Evolutionary conservation across 2,888 invertebrate species (phyloP).

Genomic region (Diadegma fenestrale): DNA sequence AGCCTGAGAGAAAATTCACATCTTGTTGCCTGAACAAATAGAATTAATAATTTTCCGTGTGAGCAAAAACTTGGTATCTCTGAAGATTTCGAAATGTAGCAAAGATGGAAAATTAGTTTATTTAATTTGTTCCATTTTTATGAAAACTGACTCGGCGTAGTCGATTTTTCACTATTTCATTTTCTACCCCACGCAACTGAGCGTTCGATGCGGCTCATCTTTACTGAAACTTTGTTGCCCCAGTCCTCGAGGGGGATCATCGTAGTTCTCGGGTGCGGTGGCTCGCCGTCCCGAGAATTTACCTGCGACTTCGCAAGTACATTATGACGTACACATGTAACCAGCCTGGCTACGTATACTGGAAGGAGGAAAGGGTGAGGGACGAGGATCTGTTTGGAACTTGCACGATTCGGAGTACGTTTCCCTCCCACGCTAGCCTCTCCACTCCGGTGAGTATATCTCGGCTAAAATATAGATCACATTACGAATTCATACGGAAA

Average conservation of each 20-base stretch:
- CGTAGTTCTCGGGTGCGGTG: conserved; percentile 23
- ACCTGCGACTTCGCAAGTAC: conserved; percentile 14
- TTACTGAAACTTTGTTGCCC: conserved; percentile 37
- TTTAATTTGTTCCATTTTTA: neutral
- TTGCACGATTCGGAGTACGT: conserved; percentile 24
- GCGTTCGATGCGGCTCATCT: conserved; percentile 31
- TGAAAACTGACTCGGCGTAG: neutral
- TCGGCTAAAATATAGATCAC: neutral
- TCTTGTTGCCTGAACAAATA: neutral
- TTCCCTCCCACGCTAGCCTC: conserved; percentile 24
- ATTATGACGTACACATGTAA: conserved; percentile 25
- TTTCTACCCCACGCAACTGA: neutral
- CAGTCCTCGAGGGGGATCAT: conserved; percentile 35
- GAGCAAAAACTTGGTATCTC: too few relatives aligned
- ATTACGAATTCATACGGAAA: neutral
- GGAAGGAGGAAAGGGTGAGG: neutral
- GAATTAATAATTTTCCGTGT: conserved; percentile 20
- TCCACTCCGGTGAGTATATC: conserved; percentile 27
- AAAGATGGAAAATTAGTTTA: neutral
- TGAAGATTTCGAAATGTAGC: too few relatives aligned
- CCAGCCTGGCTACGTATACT: conserved; percentile 5
- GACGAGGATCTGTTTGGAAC: conserved; percentile 5
- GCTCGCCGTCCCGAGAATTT: conserved; percentile 19
- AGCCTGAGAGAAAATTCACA: conserved; percentile 35
- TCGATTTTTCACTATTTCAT: neutral